Conservation (phyloP, 2,888 invertebrate species). For the Caenorhabditis virilis region DNA sequence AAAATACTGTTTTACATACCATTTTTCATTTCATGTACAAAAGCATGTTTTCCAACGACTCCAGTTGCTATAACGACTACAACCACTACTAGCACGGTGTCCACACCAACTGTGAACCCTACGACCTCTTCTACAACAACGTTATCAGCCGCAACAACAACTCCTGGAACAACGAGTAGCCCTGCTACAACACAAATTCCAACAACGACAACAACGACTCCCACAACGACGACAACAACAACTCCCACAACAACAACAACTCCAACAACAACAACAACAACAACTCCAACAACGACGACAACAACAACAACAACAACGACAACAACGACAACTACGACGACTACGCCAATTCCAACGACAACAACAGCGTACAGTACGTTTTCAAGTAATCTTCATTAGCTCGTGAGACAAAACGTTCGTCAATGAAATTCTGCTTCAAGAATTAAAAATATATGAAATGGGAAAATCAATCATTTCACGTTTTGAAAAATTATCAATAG, state of each 20-base stretch:
- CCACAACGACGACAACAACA: not conserved
- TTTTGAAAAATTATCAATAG: too few relatives aligned
- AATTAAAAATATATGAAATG: too few relatives aligned
- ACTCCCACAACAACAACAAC: not conserved
- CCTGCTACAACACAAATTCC: not conserved
- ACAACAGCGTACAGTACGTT: too few relatives aligned
- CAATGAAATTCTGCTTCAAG: too few relatives aligned
- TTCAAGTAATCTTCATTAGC: too few relatives aligned
- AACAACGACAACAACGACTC: not conserved
- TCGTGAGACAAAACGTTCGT: too few relatives aligned
- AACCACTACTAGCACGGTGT: not conserved
- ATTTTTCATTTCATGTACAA: not conserved
- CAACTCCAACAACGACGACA: not conserved
- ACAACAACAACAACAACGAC: not conserved
- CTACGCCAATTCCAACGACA: too few relatives aligned
- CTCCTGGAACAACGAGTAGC: not conserved
- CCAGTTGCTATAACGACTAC: not conserved
- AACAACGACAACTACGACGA: not conserved
- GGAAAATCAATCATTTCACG: too few relatives aligned
- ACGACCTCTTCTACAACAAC: not conserved
- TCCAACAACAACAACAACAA: not conserved
- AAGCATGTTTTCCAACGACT: not conserved
- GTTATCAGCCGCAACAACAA: not conserved
- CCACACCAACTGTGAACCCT: not conserved
- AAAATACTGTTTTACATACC: too few relatives aligned